phyloP scores from a whole-genome alignment of 2,888 invertebrate species.

The Oegoconia quadripuncta region DNA sequence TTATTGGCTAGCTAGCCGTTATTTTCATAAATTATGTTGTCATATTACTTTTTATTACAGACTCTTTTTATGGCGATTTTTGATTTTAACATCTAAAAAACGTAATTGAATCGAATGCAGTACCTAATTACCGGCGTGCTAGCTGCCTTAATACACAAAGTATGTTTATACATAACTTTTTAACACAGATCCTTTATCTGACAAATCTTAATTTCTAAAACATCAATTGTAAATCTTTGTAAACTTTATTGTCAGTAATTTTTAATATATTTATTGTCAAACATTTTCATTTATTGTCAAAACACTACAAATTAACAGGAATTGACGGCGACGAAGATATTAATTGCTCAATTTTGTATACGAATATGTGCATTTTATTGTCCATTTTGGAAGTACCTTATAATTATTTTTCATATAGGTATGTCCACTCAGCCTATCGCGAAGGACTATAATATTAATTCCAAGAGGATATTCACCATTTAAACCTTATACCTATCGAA shows the following conservation, averaged over 20 bases:
- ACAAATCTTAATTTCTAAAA: constrained; percentile 46
- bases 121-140: too few relatives aligned
- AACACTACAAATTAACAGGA: constrained; percentile 45
- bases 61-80: too few relatives aligned
- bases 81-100: too few relatives aligned
- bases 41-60: too few relatives aligned
- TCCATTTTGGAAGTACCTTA: constrained; percentile 46
- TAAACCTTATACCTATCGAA: constrained; percentile 62
- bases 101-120: too few relatives aligned
- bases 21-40: too few relatives aligned
- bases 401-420: constrained; percentile 16
- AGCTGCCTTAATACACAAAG: too few relatives aligned
- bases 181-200: constrained; percentile 4
- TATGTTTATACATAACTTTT: too few relatives aligned
- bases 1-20: too few relatives aligned
- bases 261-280: constrained; percentile 16
- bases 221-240: constrained; percentile 58
- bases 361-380: constrained; percentile 49
- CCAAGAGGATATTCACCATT: constrained; percentile 35
- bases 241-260: constrained; percentile 51
- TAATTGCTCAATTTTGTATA: constrained; percentile 68
- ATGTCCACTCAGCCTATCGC: constrained; percentile 22
- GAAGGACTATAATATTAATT: constrained; percentile 19
- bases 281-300: constrained; percentile 49
- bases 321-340: constrained; percentile 58